phyloP scores from a whole-genome alignment of 2,113 vertebrate species.

The Corythaeola cristata region DNA sequence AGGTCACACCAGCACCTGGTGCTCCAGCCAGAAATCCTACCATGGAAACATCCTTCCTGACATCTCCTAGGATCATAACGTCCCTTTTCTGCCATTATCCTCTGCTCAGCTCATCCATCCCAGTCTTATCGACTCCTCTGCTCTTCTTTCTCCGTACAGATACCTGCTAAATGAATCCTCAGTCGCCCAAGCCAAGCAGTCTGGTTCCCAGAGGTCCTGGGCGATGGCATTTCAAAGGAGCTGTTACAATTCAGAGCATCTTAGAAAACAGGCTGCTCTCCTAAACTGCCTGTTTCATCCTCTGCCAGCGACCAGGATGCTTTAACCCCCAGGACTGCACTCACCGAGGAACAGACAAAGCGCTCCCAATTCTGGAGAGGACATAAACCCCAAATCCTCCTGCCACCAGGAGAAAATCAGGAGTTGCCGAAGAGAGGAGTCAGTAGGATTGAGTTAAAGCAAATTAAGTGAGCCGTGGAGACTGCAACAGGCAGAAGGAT shows the following conservation, averaged over 20 bases:
- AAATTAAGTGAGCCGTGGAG: not conserved
- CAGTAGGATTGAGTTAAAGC: not conserved
- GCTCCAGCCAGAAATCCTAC: not conserved
- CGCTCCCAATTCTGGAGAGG: not conserved
- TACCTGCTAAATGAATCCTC: not conserved
- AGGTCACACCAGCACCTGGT: not conserved
- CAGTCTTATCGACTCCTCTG: rapidly evolving
- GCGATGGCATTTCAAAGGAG: rapidly evolving
- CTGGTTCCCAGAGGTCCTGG: not conserved
- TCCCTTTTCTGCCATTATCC: not conserved
- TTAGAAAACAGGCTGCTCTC: not conserved
- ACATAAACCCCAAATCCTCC: not conserved
- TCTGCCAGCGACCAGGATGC: not conserved
- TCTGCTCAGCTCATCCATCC: not conserved
- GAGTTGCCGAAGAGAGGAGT: not conserved
- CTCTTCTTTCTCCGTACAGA: not conserved
- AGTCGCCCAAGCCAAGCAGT: not conserved
- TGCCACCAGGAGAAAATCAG: not conserved
- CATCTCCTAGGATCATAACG: rapidly evolving
- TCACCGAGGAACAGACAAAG: not conserved
- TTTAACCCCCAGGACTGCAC: not conserved
- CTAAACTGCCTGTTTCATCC: not conserved
- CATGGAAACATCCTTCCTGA: not conserved
- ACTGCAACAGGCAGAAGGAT: not conserved
- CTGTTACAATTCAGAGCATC: not conserved